Evolutionary conservation across 1,140 invertebrate genomes (phyloP).

Genomic region (Vanessa tameamea): DNA sequence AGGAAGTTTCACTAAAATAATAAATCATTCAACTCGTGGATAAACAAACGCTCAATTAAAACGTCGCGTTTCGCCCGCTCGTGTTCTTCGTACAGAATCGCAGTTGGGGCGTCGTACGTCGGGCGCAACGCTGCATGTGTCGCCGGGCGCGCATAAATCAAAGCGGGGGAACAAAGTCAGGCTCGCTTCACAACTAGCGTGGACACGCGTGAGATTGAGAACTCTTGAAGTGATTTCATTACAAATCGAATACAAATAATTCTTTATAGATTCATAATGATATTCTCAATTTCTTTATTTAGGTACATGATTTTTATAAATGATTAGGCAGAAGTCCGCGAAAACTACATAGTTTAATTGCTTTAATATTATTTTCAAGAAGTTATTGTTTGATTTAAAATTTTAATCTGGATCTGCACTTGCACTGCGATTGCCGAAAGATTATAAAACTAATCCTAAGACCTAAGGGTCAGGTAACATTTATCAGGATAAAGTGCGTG

Average conservation of each 20-base stretch:
- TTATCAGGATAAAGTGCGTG: slow-evolving; percentile 70
- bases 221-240: slow-evolving; percentile 22
- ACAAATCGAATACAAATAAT: background rate
- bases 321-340: too few species aligned
- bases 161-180: slow-evolving; percentile 59
- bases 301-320: too few species aligned
- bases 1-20: too few species aligned
- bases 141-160: slow-evolving; percentile 71
- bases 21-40: too few species aligned
- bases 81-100: slow-evolving; percentile 44
- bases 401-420: slow-evolving; percentile 11
- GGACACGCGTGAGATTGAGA: slow-evolving; percentile 44
- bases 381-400: background rate
- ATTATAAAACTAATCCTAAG: slow-evolving; percentile 50
- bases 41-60: slow-evolving; percentile 5
- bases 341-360: too few species aligned
- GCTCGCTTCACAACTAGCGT: slow-evolving; percentile 53
- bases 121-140: slow-evolving; percentile 74
- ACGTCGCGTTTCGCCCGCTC: slow-evolving; percentile 52
- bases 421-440: background rate
- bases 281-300: too few species aligned
- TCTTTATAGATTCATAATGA: background rate
- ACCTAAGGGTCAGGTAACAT: slow-evolving; percentile 60
- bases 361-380: background rate
- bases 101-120: slow-evolving; percentile 50